Conservation (phyloP, 1,140 invertebrate genomes). For the Eciton burchellii region DNA sequence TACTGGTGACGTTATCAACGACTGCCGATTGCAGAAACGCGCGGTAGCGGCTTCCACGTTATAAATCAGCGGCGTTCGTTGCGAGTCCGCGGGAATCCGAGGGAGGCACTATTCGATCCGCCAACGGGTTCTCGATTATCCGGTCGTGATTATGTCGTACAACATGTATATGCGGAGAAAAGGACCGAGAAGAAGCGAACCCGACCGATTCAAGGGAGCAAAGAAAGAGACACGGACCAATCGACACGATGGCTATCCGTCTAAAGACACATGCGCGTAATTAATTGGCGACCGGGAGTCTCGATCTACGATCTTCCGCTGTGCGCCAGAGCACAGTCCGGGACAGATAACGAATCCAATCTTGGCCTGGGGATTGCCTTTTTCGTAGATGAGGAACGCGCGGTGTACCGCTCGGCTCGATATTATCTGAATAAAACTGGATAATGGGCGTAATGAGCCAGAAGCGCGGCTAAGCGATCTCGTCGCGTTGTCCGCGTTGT, state of each 20-base stretch:
- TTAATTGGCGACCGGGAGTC: conserved; percentile 57
- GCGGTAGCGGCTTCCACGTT: conserved; percentile 66
- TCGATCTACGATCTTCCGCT: conserved; percentile 47
- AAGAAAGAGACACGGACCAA: conserved; percentile 22
- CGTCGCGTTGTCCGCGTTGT: conserved; percentile 1
- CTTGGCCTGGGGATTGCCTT: conserved; percentile 10
- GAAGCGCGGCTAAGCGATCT: conserved; percentile 11
- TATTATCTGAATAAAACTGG: conserved; percentile 53
- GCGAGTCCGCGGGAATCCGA: conserved; percentile 66
- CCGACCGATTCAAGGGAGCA: background rate
- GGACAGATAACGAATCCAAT: conserved; percentile 61
- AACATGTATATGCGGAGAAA: conserved; percentile 40
- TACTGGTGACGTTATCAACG: conserved; percentile 76
- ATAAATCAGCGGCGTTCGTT: conserved; percentile 77
- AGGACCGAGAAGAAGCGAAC: background rate
- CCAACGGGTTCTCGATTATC: conserved; percentile 73
- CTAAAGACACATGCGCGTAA: conserved; percentile 49
- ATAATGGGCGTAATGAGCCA: conserved; percentile 8
- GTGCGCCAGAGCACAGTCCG: background rate
- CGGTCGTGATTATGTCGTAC: conserved; percentile 70
- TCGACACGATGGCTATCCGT: conserved; percentile 57
- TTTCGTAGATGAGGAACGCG: conserved; percentile 31
- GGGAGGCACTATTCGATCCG: conserved; percentile 48
- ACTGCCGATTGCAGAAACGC: conserved; percentile 76
- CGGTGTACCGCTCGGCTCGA: conserved; percentile 43